Conservation (phyloP, 92 coral and sea anemone species). For the Desmophyllum pertusum region DNA sequence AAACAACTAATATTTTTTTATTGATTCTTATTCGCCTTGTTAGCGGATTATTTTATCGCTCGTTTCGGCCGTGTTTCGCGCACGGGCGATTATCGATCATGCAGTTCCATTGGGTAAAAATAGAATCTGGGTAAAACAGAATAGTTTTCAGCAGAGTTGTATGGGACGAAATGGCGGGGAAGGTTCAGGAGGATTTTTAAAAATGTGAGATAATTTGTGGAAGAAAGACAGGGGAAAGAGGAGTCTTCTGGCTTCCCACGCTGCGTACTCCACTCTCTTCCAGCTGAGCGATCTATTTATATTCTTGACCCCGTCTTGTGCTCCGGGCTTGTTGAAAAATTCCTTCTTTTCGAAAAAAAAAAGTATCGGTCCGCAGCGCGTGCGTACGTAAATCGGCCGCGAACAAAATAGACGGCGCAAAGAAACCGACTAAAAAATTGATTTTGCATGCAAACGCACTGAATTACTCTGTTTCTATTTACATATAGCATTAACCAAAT, state of each 20-base stretch:
- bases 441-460: constrained; percentile 7
- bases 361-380: too few species aligned
- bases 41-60: neutral
- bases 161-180: too few species aligned
- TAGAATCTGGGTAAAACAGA: too few species aligned
- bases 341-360: too few species aligned
- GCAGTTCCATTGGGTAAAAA: too few species aligned
- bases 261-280: neutral
- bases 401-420: too few species aligned
- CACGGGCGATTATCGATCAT: too few species aligned
- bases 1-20: neutral
- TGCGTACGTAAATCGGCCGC: too few species aligned
- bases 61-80: too few species aligned
- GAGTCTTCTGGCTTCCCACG: neutral
- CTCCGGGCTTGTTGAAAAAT: neutral
- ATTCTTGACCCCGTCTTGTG: neutral
- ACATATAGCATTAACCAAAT: constrained; percentile 7
- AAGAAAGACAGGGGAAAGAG: neutral
- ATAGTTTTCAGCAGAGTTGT: neutral
- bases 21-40: neutral
- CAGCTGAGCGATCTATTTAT: too few species aligned
- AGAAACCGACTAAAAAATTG: neutral
- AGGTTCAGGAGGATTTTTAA: neutral
- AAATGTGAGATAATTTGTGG: neutral
- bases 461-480: constrained; percentile 34